phyloP scores from a whole-genome alignment of 2,888 invertebrate species.

The Drosophila rellima region DNA sequence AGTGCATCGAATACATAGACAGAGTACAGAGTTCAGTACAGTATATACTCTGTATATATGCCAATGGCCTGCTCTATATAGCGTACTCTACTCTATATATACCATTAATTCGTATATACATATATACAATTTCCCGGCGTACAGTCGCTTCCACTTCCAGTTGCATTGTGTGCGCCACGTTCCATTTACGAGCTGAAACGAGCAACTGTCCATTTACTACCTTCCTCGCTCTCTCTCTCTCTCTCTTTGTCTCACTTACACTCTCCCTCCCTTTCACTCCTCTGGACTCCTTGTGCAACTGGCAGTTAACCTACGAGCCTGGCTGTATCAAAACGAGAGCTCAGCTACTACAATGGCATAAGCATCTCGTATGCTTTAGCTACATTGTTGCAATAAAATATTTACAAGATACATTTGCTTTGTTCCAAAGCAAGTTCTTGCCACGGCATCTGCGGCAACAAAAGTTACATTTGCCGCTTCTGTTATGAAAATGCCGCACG shows the following conservation, averaged over 20 bases:
- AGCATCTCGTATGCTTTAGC: slow-evolving; percentile 66
- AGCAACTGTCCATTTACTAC: slow-evolving; percentile 16
- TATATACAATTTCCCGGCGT: slow-evolving; percentile 40
- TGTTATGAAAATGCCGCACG: slow-evolving; percentile 63
- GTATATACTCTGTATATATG: slow-evolving; percentile 44
- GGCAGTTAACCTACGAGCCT: slow-evolving; percentile 45
- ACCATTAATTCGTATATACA: too few species aligned
- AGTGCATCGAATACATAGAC: slow-evolving; percentile 32
- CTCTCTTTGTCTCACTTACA: background rate
- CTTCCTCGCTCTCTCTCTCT: background rate
- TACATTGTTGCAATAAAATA: slow-evolving; percentile 79
- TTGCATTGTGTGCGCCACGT: slow-evolving; percentile 53
- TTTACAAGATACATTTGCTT: slow-evolving; percentile 76
- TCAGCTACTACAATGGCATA: slow-evolving; percentile 49
- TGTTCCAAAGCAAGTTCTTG: slow-evolving; percentile 47
- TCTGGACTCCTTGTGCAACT: slow-evolving; percentile 10
- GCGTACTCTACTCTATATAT: slow-evolving; percentile 22
- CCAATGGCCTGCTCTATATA: slow-evolving; percentile 72
- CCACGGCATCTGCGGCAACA: slow-evolving; percentile 32
- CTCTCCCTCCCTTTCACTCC: background rate
- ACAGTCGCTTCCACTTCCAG: slow-evolving; percentile 70
- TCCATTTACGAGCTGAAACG: slow-evolving; percentile 54
- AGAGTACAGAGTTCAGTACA: background rate
- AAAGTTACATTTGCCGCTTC: slow-evolving; percentile 33
- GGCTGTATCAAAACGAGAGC: slow-evolving; percentile 41